phyloP scores from a whole-genome alignment of 35 echinoderm and acorn worm genomes.

The Ptychodera flava region DNA sequence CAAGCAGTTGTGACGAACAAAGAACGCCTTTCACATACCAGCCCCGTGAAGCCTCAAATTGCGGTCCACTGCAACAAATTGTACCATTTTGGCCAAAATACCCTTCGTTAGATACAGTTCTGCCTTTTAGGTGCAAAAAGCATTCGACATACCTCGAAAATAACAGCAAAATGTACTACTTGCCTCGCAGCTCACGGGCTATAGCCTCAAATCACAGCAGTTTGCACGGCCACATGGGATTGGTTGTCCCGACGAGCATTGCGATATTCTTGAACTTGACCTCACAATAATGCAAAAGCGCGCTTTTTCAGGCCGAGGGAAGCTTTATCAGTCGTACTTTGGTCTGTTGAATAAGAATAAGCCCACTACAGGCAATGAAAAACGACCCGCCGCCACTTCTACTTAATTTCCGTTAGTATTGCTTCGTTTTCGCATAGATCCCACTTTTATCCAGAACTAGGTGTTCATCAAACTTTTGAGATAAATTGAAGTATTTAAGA shows the following conservation, averaged over 20 bases:
- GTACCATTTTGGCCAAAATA: neutral
- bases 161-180: neutral
- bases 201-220: neutral
- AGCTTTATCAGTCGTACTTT: too few species aligned
- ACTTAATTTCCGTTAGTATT: too few species aligned
- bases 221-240: neutral
- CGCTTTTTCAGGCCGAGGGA: too few species aligned
- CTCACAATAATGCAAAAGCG: neutral
- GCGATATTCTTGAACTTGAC: neutral
- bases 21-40: neutral
- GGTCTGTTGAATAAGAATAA: too few species aligned
- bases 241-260: neutral
- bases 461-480: too few species aligned
- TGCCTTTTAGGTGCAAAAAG: neutral
- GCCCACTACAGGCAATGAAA: too few species aligned
- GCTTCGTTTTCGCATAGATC: too few species aligned
- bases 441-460: too few species aligned
- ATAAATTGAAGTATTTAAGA: too few species aligned
- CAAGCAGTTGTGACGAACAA: neutral
- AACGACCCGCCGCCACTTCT: too few species aligned
- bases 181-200: neutral
- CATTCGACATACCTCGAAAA: neutral
- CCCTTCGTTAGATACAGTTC: neutral
- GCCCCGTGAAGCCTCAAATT: neutral
- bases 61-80: neutral